Conservation (phyloP, 2,797 vertebrate species). For the Gobionotothen gibberifrons region DNA sequence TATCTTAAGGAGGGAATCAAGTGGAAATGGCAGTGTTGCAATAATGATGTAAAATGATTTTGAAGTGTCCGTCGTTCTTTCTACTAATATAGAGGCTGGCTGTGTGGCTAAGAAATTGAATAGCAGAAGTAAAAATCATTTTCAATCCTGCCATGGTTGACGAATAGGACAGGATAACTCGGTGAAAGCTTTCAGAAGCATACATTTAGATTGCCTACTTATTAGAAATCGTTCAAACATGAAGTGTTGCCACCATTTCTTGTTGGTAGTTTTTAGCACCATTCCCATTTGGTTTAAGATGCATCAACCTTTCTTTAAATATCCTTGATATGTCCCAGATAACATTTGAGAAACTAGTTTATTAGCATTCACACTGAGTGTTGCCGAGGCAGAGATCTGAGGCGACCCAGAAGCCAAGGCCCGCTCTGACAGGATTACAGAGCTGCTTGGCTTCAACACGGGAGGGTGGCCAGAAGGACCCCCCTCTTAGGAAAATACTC, state of each 20-base stretch:
- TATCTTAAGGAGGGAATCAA: constrained; percentile 4
- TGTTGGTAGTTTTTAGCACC: constrained; percentile 3
- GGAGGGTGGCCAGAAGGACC: constrained; percentile 44
- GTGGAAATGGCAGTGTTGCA: not conserved
- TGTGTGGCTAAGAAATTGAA: constrained; percentile 9
- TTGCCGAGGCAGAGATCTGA: constrained; percentile 52
- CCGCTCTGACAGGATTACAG: constrained; percentile 57
- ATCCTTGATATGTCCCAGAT: constrained; percentile 60
- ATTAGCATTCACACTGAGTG: constrained; percentile 54
- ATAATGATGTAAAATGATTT: not conserved
- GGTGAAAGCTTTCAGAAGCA: constrained; percentile 18
- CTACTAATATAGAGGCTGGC: not conserved
- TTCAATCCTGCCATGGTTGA: not conserved
- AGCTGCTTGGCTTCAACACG: constrained; percentile 39
- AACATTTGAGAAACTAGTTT: constrained; percentile 28
- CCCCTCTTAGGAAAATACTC: constrained; percentile 7
- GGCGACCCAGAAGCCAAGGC: constrained; percentile 60
- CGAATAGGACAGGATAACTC: constrained; percentile 4
- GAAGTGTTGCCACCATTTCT: constrained; percentile 22
- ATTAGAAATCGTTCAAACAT: constrained; percentile 31
- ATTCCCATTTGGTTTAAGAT: constrained; percentile 35
- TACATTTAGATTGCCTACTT: not conserved
- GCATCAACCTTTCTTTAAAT: constrained; percentile 32
- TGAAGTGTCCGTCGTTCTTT: constrained; percentile 5
- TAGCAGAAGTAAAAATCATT: constrained; percentile 17